Evolutionary conservation across 2,888 invertebrate species (phyloP).

Genomic region (Lasioglossum lativentre): DNA sequence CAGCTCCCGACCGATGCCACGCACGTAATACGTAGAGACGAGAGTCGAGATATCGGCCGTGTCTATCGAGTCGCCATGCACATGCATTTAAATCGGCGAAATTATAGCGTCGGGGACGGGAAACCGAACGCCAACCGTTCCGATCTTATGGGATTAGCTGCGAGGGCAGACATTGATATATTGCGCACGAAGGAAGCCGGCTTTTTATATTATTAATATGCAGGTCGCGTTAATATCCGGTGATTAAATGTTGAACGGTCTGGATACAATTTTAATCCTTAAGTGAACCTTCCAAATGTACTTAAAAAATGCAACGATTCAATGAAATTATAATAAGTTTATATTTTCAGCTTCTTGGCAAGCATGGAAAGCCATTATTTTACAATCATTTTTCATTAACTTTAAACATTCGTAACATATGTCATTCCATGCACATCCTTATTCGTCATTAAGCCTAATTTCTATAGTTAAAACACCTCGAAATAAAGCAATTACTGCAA

Average conservation of each 20-base stretch:
- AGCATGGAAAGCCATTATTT: too few species aligned
- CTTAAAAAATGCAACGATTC: too few species aligned
- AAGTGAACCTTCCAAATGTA: too few species aligned
- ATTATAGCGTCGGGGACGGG: slow-evolving; percentile 35
- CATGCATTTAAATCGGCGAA: slow-evolving; percentile 61
- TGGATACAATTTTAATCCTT: not conserved
- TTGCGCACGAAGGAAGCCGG: not conserved
- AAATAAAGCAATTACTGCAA: too few species aligned
- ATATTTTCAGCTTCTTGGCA: too few species aligned
- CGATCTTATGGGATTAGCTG: slow-evolving; percentile 19
- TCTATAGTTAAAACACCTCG: too few species aligned
- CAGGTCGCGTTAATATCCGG: not conserved
- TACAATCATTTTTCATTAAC: too few species aligned
- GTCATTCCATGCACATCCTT: too few species aligned
- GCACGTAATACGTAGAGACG: slow-evolving; percentile 53
- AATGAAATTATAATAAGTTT: too few species aligned
- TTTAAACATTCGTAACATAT: too few species aligned
- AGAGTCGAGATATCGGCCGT: slow-evolving; percentile 44
- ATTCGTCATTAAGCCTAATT: too few species aligned
- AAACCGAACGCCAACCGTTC: slow-evolving; percentile 15
- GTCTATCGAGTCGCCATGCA: slow-evolving; percentile 49
- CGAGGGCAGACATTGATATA: slow-evolving; percentile 18
- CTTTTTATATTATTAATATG: not conserved
- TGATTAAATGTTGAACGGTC: not conserved
- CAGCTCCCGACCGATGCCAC: slow-evolving; percentile 27